Percentiles rank a stretch among this genome's conserved stretches.
Conservation (phyloP, 2,113 vertebrate genomes). For the Oceanites oceanicus region DNA sequence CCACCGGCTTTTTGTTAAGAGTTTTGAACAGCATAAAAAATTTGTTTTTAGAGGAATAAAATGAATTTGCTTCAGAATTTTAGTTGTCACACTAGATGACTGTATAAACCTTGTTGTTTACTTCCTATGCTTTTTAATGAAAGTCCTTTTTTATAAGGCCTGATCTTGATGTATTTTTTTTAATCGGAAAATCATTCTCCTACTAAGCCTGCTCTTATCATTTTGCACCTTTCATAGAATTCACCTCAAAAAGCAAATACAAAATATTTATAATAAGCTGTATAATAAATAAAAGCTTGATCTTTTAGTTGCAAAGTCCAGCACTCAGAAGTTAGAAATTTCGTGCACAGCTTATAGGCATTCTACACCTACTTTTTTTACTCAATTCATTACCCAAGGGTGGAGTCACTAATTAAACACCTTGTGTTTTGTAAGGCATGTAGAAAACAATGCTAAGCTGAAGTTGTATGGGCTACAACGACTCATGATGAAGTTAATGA, state of each 20-base stretch:
- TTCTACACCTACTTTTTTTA: background rate
- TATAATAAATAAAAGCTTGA: background rate
- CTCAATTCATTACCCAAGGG: background rate
- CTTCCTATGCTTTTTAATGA: background rate
- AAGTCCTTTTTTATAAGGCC: background rate
- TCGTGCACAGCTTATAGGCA: background rate
- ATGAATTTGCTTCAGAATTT: background rate
- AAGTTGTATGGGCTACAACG: background rate
- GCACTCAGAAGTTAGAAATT: background rate
- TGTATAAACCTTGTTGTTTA: background rate
- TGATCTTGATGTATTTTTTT: background rate
- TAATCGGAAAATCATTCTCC: background rate
- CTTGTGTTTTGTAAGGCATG: background rate
- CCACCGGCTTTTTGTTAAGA: background rate
- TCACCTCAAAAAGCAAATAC: background rate
- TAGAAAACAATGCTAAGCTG: background rate
- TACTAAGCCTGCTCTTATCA: accelerated
- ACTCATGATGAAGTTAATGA: background rate
- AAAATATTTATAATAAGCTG: background rate
- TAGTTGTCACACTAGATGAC: background rate
- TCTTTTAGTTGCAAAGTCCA: background rate
- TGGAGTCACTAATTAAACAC: background rate
- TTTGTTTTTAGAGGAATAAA: background rate
- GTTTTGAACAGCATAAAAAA: background rate
- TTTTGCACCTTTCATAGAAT: background rate